phyloP scores from a whole-genome alignment of 2,113 vertebrate species.

The Rhea americana region DNA sequence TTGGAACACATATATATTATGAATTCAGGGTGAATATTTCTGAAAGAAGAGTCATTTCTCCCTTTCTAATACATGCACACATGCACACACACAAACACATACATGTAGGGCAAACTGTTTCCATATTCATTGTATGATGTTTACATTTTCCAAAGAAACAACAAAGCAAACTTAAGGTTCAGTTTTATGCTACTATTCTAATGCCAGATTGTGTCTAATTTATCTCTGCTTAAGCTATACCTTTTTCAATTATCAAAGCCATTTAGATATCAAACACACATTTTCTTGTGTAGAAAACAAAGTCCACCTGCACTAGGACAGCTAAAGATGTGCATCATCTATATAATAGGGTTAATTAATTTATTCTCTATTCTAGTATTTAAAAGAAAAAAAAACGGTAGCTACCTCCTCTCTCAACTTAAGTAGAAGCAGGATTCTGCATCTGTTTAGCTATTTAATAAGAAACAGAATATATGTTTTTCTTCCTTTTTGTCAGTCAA shows the following conservation, averaged over 20 bases:
- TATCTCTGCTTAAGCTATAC: neutral
- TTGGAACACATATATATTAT: accelerated
- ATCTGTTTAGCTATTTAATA: neutral
- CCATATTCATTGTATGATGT: neutral
- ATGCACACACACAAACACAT: neutral
- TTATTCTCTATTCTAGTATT: neutral
- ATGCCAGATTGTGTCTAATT: neutral
- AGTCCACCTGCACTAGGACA: neutral
- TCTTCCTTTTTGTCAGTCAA: neutral
- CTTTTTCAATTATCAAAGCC: neutral
- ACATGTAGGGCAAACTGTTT: neutral
- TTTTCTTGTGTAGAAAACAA: neutral
- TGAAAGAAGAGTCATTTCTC: neutral
- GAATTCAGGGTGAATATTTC: neutral
- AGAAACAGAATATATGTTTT: neutral
- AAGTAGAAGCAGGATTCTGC: neutral
- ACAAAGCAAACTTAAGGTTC: neutral
- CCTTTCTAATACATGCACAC: neutral
- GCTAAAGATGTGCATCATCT: neutral
- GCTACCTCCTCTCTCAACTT: neutral
- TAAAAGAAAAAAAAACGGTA: neutral
- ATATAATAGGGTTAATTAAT: neutral
- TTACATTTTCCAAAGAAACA: neutral
- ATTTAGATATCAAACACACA: neutral
- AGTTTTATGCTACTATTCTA: neutral